Evolutionary conservation across 2,797 vertebrate genomes (phyloP).

Genomic region (Heteromormyrus szaboi): DNA sequence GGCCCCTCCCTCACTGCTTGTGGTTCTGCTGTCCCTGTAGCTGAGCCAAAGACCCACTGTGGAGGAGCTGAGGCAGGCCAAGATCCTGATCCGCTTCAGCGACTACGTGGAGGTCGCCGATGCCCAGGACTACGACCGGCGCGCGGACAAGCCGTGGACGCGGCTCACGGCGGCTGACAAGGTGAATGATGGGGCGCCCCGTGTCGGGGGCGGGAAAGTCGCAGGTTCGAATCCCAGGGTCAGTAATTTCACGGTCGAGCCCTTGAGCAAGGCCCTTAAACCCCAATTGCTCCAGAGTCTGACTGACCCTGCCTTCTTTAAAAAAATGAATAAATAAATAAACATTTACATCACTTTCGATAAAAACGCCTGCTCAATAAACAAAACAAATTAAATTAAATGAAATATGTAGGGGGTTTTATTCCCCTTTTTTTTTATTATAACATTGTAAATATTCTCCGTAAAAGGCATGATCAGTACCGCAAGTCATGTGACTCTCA

Average conservation of each 20-base stretch:
- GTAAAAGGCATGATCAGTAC: background rate
- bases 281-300: background rate
- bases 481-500: background rate
- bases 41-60: constrained; percentile 94
- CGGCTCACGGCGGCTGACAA: constrained; percentile 91
- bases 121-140: constrained; percentile 92
- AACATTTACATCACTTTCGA: background rate
- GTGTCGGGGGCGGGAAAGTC: background rate
- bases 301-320: background rate
- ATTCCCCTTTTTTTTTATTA: background rate
- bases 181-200: constrained; percentile 49
- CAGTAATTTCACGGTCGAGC: background rate
- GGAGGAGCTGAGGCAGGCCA: constrained; percentile 88
- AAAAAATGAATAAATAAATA: background rate
- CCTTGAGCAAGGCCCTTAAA: background rate
- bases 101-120: constrained; percentile 96
- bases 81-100: constrained; percentile 96
- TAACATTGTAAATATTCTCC: background rate
- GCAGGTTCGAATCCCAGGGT: background rate
- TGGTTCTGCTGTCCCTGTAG: constrained; percentile 47
- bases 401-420: background rate
- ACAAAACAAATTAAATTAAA: background rate
- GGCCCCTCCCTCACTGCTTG: background rate
- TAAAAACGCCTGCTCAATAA: background rate
- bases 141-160: constrained; percentile 96